phyloP scores from a whole-genome alignment of 2,888 invertebrate species.

The Rotaria sp. region DNA sequence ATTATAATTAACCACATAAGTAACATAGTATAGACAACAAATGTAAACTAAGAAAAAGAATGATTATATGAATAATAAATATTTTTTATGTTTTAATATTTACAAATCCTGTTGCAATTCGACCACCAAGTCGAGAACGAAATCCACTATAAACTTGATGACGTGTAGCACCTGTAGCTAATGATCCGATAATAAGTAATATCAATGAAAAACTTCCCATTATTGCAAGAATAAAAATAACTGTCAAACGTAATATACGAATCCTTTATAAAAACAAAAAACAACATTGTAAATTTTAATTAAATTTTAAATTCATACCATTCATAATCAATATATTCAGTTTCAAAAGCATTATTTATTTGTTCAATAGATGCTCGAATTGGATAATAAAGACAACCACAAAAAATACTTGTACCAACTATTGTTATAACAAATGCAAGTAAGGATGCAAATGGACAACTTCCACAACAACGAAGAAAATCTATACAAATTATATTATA shows the following conservation, averaged over 20 bases:
- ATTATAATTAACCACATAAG: slow-evolving; percentile 31
- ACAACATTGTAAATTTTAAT: no score
- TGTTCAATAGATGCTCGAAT: slow-evolving; percentile 18
- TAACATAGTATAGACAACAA: slow-evolving; percentile 34
- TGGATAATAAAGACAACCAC: slow-evolving; percentile 35
- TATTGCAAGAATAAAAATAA: slow-evolving; percentile 33
- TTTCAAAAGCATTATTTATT: slow-evolving; percentile 6
- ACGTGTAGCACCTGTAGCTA: slow-evolving; percentile 40
- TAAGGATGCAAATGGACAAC: slow-evolving; percentile 40
- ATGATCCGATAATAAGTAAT: slow-evolving; percentile 35
- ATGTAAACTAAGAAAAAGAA: slow-evolving; percentile 25
- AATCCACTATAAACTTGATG: slow-evolving; percentile 39
- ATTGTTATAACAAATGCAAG: slow-evolving; percentile 37
- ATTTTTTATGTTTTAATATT: not conserved
- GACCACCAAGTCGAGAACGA: slow-evolving; percentile 36
- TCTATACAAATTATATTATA: not conserved
- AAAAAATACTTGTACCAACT: slow-evolving; percentile 37
- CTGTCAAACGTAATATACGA: not conserved
- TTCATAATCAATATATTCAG: slow-evolving; percentile 37
- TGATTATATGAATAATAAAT: not conserved
- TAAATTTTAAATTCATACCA: slow-evolving; percentile 12
- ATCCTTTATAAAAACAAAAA: not conserved
- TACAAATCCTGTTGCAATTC: slow-evolving; percentile 39
- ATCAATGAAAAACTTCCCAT: slow-evolving; percentile 37
- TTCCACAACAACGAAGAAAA: slow-evolving; percentile 32